A percentile compares a stretch with the other conserved stretches of the same genome.
Conservation (phyloP, 2,888 invertebrate species). For the Venusia cambrica region DNA sequence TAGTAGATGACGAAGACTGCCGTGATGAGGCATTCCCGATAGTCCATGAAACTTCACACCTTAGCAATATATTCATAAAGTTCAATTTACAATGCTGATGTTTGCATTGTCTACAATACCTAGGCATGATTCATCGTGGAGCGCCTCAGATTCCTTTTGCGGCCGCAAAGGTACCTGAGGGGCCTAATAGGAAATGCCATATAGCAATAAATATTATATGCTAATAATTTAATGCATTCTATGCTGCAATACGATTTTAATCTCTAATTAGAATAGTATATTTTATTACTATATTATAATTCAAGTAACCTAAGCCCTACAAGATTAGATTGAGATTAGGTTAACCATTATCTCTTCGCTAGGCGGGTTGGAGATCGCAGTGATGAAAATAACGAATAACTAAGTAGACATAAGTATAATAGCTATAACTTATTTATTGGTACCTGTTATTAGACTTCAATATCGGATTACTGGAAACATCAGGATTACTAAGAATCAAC, state of each 20-base stretch:
- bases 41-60: slow-evolving; percentile 18
- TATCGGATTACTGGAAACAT: too few relatives aligned
- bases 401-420: too few relatives aligned
- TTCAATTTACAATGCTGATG: slow-evolving; percentile 19
- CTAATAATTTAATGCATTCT: slow-evolving; percentile 44
- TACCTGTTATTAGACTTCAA: too few relatives aligned
- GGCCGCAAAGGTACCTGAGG: slow-evolving; percentile 66
- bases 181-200: slow-evolving; percentile 66
- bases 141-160: slow-evolving; percentile 57
- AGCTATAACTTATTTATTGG: too few relatives aligned
- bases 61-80: slow-evolving; percentile 19
- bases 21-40: slow-evolving; percentile 52
- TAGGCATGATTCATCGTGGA: slow-evolving; percentile 59
- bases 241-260: slow-evolving; percentile 37
- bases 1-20: slow-evolving; percentile 64
- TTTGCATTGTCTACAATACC: slow-evolving; percentile 15
- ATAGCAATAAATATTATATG: slow-evolving; percentile 58
- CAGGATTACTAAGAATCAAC: too few relatives aligned
- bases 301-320: too few relatives aligned
- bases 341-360: too few relatives aligned
- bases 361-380: too few relatives aligned
- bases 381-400: too few relatives aligned
- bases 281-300: too few relatives aligned
- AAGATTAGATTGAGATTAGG: too few relatives aligned
- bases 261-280: too few relatives aligned